Conservation (phyloP, 1,140 invertebrate species). For the Drosophila miranda region DNA sequence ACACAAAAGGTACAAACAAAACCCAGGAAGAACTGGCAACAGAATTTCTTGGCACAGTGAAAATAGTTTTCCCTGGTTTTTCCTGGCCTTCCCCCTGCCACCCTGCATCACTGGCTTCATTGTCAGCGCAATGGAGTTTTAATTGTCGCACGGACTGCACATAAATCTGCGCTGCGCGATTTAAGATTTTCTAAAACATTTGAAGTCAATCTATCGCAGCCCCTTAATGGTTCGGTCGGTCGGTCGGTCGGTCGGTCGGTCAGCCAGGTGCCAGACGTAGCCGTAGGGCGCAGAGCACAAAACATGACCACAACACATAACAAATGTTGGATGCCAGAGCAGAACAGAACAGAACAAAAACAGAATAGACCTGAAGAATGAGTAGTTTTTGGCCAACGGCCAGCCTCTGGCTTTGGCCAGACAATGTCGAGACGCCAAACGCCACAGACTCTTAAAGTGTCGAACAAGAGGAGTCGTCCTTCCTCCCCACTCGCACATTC, state of each 20-base stretch:
- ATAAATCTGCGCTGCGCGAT: conserved; percentile 69
- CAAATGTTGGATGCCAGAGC: background rate
- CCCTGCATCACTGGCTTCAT: conserved; percentile 30
- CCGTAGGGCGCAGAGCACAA: conserved; percentile 13
- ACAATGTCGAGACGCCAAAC: conserved; percentile 11
- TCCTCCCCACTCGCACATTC: background rate
- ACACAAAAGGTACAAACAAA: conserved; percentile 63
- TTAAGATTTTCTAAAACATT: conserved; percentile 71
- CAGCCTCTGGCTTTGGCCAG: conserved; percentile 23
- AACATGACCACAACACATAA: conserved; percentile 39
- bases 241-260: too few relatives aligned
- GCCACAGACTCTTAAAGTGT: conserved; percentile 57
- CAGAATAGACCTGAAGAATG: conserved; percentile 2
- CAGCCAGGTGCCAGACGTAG: conserved; percentile 58
- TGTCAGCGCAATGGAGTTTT: conserved; percentile 66
- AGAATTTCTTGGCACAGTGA: conserved; percentile 60
- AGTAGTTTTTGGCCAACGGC: conserved; percentile 34
- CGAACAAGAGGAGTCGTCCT: conserved; percentile 8
- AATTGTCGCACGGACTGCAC: conserved; percentile 59
- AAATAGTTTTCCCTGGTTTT: conserved; percentile 14
- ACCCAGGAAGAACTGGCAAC: conserved; percentile 12
- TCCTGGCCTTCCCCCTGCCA: conserved; percentile 4
- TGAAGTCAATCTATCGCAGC: conserved; percentile 65
- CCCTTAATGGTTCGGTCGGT: conserved; percentile 29
- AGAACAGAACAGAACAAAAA: background rate